A percentile compares a stretch with the other conserved stretches of the same genome.
Evolutionary conservation across 2,797 vertebrate genomes (phyloP).

Genomic region (Micrastur ruficollis): DNA sequence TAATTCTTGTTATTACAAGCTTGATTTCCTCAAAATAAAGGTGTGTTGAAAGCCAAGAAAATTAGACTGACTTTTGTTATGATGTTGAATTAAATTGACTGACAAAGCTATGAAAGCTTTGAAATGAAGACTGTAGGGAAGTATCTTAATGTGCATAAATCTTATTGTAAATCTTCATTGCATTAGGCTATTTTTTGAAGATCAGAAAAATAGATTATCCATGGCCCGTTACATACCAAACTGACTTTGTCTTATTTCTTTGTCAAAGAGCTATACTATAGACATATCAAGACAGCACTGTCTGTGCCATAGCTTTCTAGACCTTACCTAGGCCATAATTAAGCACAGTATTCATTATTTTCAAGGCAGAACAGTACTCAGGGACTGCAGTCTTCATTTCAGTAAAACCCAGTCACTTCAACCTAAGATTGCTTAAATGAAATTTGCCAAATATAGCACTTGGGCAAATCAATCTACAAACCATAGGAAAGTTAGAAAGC

Average conservation of each 20-base stretch:
- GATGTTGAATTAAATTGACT: not conserved
- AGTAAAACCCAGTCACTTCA: not conserved
- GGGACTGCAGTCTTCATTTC: not conserved
- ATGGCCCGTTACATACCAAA: not conserved
- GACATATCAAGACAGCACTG: not conserved
- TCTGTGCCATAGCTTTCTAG: not conserved
- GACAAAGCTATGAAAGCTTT: not conserved
- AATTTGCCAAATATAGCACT: not conserved
- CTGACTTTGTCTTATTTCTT: not conserved
- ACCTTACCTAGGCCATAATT: not conserved
- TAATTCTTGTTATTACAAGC: not conserved
- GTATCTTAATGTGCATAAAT: not conserved
- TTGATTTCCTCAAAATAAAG: slow-evolving; percentile 5
- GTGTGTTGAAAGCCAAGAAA: not conserved
- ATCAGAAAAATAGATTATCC: not conserved
- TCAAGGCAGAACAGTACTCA: not conserved
- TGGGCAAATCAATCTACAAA: not conserved
- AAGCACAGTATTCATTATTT: not conserved
- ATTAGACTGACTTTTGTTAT: not conserved
- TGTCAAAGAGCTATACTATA: not conserved
- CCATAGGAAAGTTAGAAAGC: not conserved
- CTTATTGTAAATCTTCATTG: not conserved
- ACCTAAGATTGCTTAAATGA: not conserved
- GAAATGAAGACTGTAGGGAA: not conserved
- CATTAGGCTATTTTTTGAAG: not conserved